Conservation (phyloP, 2,113 vertebrate genomes). For the Chinchilla lanigera region DNA sequence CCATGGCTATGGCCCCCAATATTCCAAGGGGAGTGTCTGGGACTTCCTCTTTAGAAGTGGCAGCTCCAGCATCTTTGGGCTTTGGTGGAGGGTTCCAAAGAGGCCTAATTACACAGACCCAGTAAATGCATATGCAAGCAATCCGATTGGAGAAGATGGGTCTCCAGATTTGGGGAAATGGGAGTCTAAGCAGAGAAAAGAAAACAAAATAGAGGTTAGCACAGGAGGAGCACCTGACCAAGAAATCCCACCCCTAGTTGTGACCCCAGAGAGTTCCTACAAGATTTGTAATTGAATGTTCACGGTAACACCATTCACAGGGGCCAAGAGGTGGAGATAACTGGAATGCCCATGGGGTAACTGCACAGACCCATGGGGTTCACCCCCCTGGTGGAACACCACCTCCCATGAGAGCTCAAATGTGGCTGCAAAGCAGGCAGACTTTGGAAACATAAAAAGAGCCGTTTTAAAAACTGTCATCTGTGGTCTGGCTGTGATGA, state of each 20-base stretch:
- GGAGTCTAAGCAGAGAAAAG: not conserved
- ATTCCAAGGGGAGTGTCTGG: not conserved
- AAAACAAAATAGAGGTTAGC: not conserved
- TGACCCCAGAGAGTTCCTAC: not conserved
- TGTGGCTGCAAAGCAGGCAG: not conserved
- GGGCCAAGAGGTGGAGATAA: not conserved
- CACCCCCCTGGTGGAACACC: not conserved
- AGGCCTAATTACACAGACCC: not conserved
- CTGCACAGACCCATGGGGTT: not conserved
- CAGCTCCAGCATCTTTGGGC: not conserved
- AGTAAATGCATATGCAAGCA: not conserved
- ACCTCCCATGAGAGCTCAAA: not conserved
- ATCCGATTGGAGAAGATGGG: not conserved
- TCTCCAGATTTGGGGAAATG: not conserved
- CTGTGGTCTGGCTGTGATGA: not conserved
- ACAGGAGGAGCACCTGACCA: not conserved
- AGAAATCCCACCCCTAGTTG: not conserved
- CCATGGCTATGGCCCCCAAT: not conserved
- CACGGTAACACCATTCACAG: not conserved
- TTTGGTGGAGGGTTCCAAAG: not conserved
- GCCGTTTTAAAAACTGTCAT: not conserved
- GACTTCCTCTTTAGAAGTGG: not conserved
- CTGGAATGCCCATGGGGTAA: not conserved
- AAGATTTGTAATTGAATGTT: not conserved
- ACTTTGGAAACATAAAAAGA: not conserved